Percentiles rank a stretch among this genome's conserved stretches.
Evolutionary conservation across 2,113 vertebrate genomes (phyloP).

Genomic region (Perca schrenkii): DNA sequence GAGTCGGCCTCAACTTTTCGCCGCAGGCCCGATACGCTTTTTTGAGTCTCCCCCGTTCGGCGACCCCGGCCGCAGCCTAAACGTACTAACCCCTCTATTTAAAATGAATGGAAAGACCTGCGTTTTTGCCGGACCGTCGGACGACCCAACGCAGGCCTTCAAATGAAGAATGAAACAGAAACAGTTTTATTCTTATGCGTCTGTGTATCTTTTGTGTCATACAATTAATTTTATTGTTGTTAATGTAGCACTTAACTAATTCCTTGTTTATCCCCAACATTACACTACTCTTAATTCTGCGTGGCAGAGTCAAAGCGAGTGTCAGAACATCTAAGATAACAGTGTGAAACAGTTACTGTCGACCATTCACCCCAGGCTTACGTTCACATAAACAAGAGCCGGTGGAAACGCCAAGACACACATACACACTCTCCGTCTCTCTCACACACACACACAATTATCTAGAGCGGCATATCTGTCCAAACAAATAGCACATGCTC

Average conservation of each 20-base stretch:
- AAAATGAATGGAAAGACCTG: too few species aligned
- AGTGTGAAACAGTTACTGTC: conserved; percentile 64
- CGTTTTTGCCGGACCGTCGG: too few species aligned
- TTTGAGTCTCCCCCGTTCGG: too few species aligned
- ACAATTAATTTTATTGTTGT: background rate
- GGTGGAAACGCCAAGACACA: conserved; percentile 24
- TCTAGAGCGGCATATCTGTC: conserved; percentile 56
- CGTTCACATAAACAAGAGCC: conserved; percentile 60
- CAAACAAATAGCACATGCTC: conserved; percentile 80
- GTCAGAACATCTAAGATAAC: conserved; percentile 43
- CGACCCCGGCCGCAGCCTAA: too few species aligned
- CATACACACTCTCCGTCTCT: background rate
- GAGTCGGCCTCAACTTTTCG: too few species aligned
- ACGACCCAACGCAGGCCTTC: too few species aligned
- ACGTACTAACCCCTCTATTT: too few species aligned
- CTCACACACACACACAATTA: conserved; percentile 26
- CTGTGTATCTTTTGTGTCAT: too few species aligned
- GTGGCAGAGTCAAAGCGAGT: background rate
- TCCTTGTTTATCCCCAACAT: background rate
- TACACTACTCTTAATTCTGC: background rate
- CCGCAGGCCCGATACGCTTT: too few species aligned
- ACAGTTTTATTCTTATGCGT: too few species aligned
- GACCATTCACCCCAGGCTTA: conserved; percentile 61
- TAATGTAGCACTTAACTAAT: background rate
- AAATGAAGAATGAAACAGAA: too few species aligned